phyloP scores from a whole-genome alignment of 2,888 invertebrate genomes.

The Drosophila merina region DNA sequence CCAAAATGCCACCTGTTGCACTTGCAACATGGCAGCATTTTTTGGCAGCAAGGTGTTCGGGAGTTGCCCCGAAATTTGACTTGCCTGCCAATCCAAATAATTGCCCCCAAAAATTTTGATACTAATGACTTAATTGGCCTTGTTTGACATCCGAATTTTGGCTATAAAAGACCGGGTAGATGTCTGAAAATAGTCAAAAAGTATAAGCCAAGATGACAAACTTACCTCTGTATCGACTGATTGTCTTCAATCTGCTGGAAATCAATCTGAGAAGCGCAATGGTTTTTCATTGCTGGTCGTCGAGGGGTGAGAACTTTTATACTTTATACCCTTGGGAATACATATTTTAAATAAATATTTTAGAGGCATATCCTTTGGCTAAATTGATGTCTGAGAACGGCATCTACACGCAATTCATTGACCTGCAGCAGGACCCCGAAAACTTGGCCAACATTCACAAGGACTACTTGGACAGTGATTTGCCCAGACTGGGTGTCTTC shows the following conservation, averaged over 20 bases:
- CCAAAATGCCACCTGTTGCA: conserved; percentile 30
- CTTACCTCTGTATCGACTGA: conserved; percentile 64
- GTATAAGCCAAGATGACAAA: conserved; percentile 37
- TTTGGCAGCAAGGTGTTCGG: background rate
- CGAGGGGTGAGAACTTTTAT: conserved; percentile 49
- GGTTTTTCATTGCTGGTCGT: conserved; percentile 79
- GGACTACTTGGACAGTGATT: conserved; percentile 56
- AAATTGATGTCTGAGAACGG: conserved; percentile 42
- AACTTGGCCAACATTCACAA: conserved; percentile 47
- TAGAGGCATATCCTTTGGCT: conserved; percentile 57
- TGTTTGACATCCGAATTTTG: background rate
- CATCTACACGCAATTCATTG: conserved; percentile 63
- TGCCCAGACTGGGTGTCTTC: conserved; percentile 69
- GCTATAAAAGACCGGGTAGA: conserved; percentile 53
- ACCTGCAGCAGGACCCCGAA: conserved; percentile 36
- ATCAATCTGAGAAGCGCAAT: conserved; percentile 60
- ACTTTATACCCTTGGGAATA: background rate
- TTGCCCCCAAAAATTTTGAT: conserved; percentile 26
- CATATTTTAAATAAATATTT: background rate
- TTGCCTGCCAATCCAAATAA: conserved; percentile 34
- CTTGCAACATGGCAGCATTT: background rate
- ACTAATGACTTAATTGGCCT: conserved; percentile 56
- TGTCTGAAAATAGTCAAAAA: background rate
- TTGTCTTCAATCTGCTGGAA: conserved; percentile 73
- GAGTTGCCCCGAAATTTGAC: conserved; percentile 24